A percentile compares a stretch with the other conserved stretches of the same genome.
These are phyloP conservation scores for Magallana gigas DNA, from an alignment of 1,140 invertebrate genomes.

Conservation along the genomic window DNA sequence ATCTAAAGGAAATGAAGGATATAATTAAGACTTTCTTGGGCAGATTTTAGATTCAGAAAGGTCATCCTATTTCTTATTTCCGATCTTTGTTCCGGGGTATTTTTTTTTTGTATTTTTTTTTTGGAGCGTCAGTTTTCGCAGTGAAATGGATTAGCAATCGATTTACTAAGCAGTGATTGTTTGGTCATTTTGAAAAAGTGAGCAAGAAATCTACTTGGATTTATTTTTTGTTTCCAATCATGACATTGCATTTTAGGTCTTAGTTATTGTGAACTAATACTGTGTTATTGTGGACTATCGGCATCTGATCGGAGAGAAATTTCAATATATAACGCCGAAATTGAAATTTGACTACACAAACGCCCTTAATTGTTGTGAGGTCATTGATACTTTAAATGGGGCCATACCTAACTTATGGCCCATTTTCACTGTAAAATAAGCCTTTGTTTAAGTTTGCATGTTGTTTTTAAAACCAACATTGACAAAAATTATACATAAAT, in stretches of 20 bases:
- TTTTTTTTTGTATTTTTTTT: too few species aligned
- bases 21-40: too few species aligned
- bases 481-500: neutral
- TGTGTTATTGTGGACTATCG: neutral
- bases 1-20: too few species aligned
- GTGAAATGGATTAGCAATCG: too few species aligned
- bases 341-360: conserved; percentile 21
- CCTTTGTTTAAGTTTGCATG: neutral
- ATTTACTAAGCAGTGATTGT: too few species aligned
- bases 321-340: conserved; percentile 7
- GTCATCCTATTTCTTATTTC: too few species aligned
- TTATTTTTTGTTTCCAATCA: neutral
- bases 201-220: too few species aligned
- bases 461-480: neutral
- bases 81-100: too few species aligned
- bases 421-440: neutral
- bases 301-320: neutral
- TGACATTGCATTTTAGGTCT: neutral
- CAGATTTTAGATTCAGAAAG: too few species aligned
- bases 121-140: too few species aligned
- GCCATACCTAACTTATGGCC: neutral
- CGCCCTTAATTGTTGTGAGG: neutral
- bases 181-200: too few species aligned
- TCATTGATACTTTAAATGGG: neutral
- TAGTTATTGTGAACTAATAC: neutral